Percentiles rank a stretch among this genome's conserved stretches.
phyloP scores from a whole-genome alignment of 2,113 vertebrate genomes.

The Bos taurus region ARS-UCD2.0 NC_037338.1:81122001-81122500 shows the following conservation, averaged over 20 bases:
- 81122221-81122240: neutral
- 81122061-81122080: neutral
- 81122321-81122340: neutral
- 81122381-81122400: neutral
- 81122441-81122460: slow-evolving; percentile 33
- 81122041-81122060: neutral
- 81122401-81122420: slow-evolving; percentile 33
- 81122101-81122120: slow-evolving; percentile 1
- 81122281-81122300: neutral
- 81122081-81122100: neutral
- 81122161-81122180: neutral
- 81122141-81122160: neutral
- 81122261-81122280: neutral
- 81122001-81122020: slow-evolving; percentile 50
- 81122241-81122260: neutral
- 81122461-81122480: slow-evolving; percentile 52
- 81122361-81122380: slow-evolving; percentile 34
- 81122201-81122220: neutral
- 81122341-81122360: slow-evolving; percentile 12
- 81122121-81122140: neutral
- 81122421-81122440: slow-evolving; percentile 47
- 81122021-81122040: neutral
- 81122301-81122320: neutral
- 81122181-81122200: neutral
- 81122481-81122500: slow-evolving; percentile 39